Evolutionary conservation across 2,888 invertebrate genomes (phyloP), one percentile per base, ranked within the genome.

Genomic region (Gari tellinella): DNA sequence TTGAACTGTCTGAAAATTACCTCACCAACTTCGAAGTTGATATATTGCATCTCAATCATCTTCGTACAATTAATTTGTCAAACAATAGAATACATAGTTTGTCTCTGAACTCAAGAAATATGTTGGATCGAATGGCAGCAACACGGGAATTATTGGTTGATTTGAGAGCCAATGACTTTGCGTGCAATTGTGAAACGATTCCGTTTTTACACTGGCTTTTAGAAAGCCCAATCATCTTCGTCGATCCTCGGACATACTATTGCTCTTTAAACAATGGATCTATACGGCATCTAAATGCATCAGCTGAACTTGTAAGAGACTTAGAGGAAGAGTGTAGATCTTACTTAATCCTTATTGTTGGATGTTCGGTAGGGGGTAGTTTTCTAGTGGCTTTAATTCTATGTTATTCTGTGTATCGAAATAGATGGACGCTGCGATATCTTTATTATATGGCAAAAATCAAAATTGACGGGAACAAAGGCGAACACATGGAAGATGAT

Each of bases 361-460:
- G 46, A 2, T 40, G 61, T 64, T 25, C 72, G 1, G n/a, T 61
- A 14, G 37, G 37, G 17, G 45, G 25, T 2, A 64, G 62, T 19
- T 61, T 74, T 40, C 23, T 72, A 12, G 12, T 53, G 8, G 56
- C 74, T 0, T 37, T 68, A 25, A 19, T 72, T 38, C 31, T 58
- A 21, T 67, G 45, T n/a, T 63, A 45, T 53, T 1, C 52, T 4
- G 37, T 67, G 2, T 74, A 74, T 43, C 37, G 48, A 40, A 48
- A 72, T 43, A 51, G 78, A 15, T 79, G 78, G 78, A 55, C 56
- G 19, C 25, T 79, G 23, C 48, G 70, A 38, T 79, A 79, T 37
- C 19, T 73, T 41, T 79, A 74, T 53, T 72, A 79, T 26, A 74
- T 77, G 72, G 69, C 77, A 3, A 77, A 73, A 26, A 38, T 66